These are phyloP conservation scores for Liposcelis brunnea DNA, from an alignment of 2,888 invertebrate species.

Conservation along the genomic window DNA sequence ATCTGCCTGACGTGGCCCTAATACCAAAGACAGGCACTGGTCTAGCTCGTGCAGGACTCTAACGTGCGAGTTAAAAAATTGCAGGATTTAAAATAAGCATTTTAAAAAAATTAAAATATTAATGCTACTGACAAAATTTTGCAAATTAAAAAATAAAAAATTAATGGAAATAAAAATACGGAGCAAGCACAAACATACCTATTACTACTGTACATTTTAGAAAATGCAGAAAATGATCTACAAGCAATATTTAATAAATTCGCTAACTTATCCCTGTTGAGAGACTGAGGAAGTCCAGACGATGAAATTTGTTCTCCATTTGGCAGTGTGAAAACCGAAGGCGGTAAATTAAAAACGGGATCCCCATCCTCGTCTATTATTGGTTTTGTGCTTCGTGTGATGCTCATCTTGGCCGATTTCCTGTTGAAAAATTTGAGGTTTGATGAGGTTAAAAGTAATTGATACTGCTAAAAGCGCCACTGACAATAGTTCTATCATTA, in stretches of 20 bases:
- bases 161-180: neutral
- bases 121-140: too few species aligned
- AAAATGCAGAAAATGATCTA: conserved; percentile 1
- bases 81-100: too few species aligned
- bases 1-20: too few species aligned
- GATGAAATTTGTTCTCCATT: conserved; percentile 20
- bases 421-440: conserved; percentile 4
- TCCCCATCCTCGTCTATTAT: neutral
- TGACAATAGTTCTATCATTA: neutral
- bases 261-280: conserved; percentile 27
- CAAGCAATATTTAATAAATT: conserved; percentile 22
- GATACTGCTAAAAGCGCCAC: neutral
- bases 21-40: too few species aligned
- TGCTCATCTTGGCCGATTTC: conserved; percentile 6
- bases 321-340: conserved; percentile 15
- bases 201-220: too few species aligned
- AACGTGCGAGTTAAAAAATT: too few species aligned
- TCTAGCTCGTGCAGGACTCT: too few species aligned
- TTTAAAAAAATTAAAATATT: too few species aligned
- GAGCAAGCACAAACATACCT: conserved; percentile 5
- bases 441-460: conserved; percentile 2
- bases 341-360: conserved; percentile 13
- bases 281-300: conserved; percentile 26
- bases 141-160: neutral
- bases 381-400: neutral